Percentiles rank a stretch among this genome's conserved stretches.
Conservation (phyloP, 2,888 invertebrate genomes). For the Pristionchus maxplancki region DNA sequence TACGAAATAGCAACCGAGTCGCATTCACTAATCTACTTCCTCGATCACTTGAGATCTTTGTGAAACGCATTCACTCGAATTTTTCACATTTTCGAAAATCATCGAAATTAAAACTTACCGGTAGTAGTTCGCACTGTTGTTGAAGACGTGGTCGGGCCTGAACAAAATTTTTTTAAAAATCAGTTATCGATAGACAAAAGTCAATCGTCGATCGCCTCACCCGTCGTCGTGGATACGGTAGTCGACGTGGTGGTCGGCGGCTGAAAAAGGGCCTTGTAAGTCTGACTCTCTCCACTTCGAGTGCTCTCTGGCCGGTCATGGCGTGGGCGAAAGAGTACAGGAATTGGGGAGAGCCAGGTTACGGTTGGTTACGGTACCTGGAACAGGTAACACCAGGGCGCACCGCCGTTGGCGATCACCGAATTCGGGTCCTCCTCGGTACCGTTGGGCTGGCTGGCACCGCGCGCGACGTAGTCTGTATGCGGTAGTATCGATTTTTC, state of each 20-base stretch:
- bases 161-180: neutral
- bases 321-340: neutral
- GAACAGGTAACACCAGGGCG: conserved; percentile 35
- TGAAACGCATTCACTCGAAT: neutral
- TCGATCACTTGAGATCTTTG: neutral
- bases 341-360: neutral
- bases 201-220: neutral
- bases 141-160: neutral
- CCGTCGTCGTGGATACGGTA: conserved; percentile 25
- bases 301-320: neutral
- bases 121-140: neutral
- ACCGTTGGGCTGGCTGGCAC: neutral
- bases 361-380: no score
- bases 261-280: neutral
- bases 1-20: neutral
- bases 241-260: conserved; percentile 2
- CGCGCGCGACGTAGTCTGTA: conserved; percentile 10
- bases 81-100: neutral
- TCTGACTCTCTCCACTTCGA: neutral
- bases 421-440: neutral
- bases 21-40: no score
- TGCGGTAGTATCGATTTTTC: no score
- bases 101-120: neutral
- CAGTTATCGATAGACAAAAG: neutral
- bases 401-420: conserved; percentile 12